Base-by-base conservation (phyloP, 2,797 vertebrate genomes). In the Enteromius paludinosus region DNA sequence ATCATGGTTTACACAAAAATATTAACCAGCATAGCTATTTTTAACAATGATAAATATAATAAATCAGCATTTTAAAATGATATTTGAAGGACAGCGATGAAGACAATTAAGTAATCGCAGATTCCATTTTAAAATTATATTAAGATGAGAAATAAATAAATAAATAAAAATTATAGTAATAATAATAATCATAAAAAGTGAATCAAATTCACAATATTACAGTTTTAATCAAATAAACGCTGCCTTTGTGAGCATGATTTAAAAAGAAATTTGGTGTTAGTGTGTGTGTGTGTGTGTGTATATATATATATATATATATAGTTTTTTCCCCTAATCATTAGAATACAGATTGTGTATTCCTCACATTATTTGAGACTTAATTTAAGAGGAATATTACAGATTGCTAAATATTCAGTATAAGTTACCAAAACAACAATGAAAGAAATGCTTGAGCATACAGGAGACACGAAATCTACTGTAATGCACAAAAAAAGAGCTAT, bases 401-500 rank as follows among this genome's bases (percentile, higher is more conserved):
- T 14, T 38, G 17, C 17, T 35, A n/a, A 66, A 69, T 69, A 45
- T 17, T 14, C 38, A 69, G n/a, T 18, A 59, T 23, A 61, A 59
- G 35, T 41, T 59, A 41, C 70, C 35, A 41, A 41, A 75, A 15
- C 54, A 62, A 76, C 23, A 62, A 41, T 30, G 20, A 68, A 2
- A 3, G 49, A 33, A 62, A 52, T 30, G 41, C 35, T 56, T 66
- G 2, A 56, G 23, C 15, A 18, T 5, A 2, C 18, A 28, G 28
- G 4, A 33, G 43, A 74, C 3, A 1, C 66, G 49, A 73, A 62
- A 33, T 56, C 56, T 41, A 30, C 9, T 35, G 11, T 74, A 52
- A 62, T 28, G 10, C 62, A 38, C n/a, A 54, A 56, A 64, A 64
- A 66, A 81, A 65, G 9, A 30, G 52, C n/a, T 73, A 43, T 18